Evolutionary conservation across 2,888 invertebrate genomes (phyloP).

Genomic region (Apeira syringaria): DNA sequence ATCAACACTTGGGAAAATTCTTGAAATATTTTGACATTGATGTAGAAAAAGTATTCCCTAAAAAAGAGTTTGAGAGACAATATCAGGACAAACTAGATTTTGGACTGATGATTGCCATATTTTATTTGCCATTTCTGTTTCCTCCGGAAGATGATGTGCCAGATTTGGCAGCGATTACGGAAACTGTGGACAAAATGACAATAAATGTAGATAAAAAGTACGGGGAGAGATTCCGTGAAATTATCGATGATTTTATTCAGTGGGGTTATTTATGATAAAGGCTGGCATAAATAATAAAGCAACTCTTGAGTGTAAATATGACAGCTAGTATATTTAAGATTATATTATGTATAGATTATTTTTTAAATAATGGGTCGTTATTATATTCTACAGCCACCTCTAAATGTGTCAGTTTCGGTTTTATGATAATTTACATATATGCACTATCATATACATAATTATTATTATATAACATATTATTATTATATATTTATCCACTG

Average conservation of each 20-base stretch:
- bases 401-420: too few species aligned
- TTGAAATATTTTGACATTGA: slow-evolving; percentile 45
- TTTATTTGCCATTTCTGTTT: slow-evolving; percentile 45
- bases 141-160: slow-evolving; percentile 40
- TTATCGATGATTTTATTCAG: slow-evolving; percentile 45
- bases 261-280: slow-evolving; percentile 40
- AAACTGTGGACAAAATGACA: slow-evolving; percentile 2
- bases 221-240: slow-evolving; percentile 36
- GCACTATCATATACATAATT: too few species aligned
- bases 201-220: slow-evolving; percentile 36
- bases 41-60: slow-evolving; percentile 42
- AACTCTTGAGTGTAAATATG: too few species aligned
- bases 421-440: too few species aligned
- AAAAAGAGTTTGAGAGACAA: slow-evolving; percentile 42
- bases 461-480: too few species aligned
- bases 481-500: too few species aligned
- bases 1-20: slow-evolving; percentile 39
- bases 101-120: slow-evolving; percentile 41
- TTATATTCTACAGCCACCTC: too few species aligned
- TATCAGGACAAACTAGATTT: slow-evolving; percentile 45
- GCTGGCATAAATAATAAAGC: too few species aligned
- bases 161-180: slow-evolving; percentile 30
- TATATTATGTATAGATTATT: too few species aligned
- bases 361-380: too few species aligned
- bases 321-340: too few species aligned